Base-by-base conservation (phyloP, 2,888 invertebrate genomes). In the Melieria picta region DNA sequence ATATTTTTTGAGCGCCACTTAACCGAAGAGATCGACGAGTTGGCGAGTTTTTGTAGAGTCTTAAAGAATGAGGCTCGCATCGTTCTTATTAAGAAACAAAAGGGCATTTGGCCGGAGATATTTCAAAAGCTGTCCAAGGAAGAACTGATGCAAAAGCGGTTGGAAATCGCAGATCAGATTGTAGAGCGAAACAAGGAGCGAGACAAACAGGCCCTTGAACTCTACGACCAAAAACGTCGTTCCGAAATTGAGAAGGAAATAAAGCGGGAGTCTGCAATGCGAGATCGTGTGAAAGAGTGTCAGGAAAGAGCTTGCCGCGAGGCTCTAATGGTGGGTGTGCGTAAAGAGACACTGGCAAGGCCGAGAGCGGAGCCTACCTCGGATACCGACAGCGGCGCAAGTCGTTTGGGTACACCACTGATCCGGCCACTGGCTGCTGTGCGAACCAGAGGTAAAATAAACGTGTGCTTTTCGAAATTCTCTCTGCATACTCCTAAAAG, bases 1-100 rank as follows among this genome's bases (percentile, higher is more conserved):
- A 85, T 85, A 73, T 86, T 86, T 69, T 86, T 86, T 69, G 86
- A 86, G 71, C 83, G 85, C 0, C 87, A 87, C 77, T 72, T 86
- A 10, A 77, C 78, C 5, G 80, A 85, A 16, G 86, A 86, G 73
- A 82, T 86, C 30, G 85, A 86, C 61, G 87, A 87, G 55, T 77
- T 80, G 68, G 79, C 83, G 68, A 85, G 86, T 70, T 84, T 80
- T 45, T 86, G 86, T 72, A 82, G 83, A 52, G 80, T 86, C 52
- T 84, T 83, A 50, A 86, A 86, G 72, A 84, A 77, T 52, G 87
- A 86, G 72, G 86, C 85, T 7, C 83, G 85, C 43, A 82, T 86
- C 45, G 79, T 85, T 0, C 75, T 86, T 1, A 79, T 84, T 5
- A 86, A 86, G 69, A 84, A 83, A 56, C 75, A 80, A 42, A 79